Evolutionary conservation across 2,797 vertebrate genomes (phyloP), one percentile per base, ranked within the genome.

Genomic region (Nothura maculosa): DNA sequence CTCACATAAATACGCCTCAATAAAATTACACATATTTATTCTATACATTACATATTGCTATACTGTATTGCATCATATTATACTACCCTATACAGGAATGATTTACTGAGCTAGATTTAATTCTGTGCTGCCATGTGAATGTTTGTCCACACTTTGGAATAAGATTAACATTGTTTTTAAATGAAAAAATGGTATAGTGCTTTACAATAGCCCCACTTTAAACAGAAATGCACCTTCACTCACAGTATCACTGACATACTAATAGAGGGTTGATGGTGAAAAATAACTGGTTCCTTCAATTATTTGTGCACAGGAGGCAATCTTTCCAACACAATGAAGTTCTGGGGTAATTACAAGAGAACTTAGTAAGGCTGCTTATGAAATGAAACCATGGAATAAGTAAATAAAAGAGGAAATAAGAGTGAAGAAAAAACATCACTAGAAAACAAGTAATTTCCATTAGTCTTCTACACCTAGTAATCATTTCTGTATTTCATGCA

Each of bases 241-340:
- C 69, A 58, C 57, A 89, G 27, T 79, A 79, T 27, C 87, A 81
- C 82, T 94, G 96, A 93, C 87, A 64, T 40, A 22, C 48, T 76
- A 93, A 92, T 88, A 72, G 4, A 47, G 3, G 66, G 86, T 3
- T 90, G 85, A 93, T 89, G 83, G 91, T 77, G 67, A 94, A 94
- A 95, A 91, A 90, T 81, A 85, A 74, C 62, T 34, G 67, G 28
- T 90, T 89, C 83, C 77, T 94, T 92, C 81, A 89, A 61, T 89
- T 89, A 54, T 82, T 72, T 50, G 24, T 69, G 63, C 74, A 64
- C 30, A 85, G 61, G 38, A 92, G 83, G 77, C 75, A 83, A 52
- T 87, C 43, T 73, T 91, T 86, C 85, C 92, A 92, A 84, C 67
- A 91, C n/a, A 3, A n/a, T 34, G 58, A 95, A 91, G 52, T 60